Conservation (phyloP, 1,140 invertebrate genomes). For the Lepidurus couesii region DNA sequence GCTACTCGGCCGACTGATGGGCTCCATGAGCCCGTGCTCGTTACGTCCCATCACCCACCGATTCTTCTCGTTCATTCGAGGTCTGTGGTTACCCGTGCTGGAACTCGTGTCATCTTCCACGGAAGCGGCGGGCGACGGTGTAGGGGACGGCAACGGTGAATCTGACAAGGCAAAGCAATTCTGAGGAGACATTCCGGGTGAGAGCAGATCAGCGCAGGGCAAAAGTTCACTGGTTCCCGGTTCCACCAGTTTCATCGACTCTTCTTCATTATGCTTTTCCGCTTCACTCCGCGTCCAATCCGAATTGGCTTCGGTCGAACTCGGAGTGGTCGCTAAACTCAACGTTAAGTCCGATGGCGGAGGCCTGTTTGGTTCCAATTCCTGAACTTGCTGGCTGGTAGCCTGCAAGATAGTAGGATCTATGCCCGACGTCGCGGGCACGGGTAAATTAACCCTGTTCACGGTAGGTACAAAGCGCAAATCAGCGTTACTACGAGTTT, state of each 20-base stretch:
- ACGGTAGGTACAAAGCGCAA: conserved; percentile 30
- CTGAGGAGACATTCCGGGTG: conserved; percentile 30
- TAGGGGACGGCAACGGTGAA: conserved; percentile 30
- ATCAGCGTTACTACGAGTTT: neutral
- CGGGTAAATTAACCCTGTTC: conserved; percentile 29
- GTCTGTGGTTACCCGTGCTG: neutral
- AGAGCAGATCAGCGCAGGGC: conserved; percentile 33
- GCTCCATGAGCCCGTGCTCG: conserved; percentile 34
- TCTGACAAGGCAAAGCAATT: conserved; percentile 29
- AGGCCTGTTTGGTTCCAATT: conserved; percentile 23
- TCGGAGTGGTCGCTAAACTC: conserved; percentile 39
- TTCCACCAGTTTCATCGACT: conserved; percentile 24
- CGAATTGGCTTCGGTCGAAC: neutral
- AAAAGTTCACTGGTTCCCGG: conserved; percentile 29
- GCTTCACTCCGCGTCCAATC: neutral
- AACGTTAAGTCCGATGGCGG: conserved; percentile 41
- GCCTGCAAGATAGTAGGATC: neutral
- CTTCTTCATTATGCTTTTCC: conserved; percentile 24
- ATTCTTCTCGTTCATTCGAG: neutral
- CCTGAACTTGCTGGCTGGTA: neutral
- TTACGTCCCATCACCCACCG: conserved; percentile 31
- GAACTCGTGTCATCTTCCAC: conserved; percentile 21
- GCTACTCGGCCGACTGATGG: conserved; percentile 1
- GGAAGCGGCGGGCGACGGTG: conserved; percentile 29
- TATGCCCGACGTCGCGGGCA: neutral